Percentiles rank a stretch among this genome's conserved stretches.
Evolutionary conservation across 35 echinoderm and acorn worm species (phyloP).

Genomic region (Anneissia japonica): DNA sequence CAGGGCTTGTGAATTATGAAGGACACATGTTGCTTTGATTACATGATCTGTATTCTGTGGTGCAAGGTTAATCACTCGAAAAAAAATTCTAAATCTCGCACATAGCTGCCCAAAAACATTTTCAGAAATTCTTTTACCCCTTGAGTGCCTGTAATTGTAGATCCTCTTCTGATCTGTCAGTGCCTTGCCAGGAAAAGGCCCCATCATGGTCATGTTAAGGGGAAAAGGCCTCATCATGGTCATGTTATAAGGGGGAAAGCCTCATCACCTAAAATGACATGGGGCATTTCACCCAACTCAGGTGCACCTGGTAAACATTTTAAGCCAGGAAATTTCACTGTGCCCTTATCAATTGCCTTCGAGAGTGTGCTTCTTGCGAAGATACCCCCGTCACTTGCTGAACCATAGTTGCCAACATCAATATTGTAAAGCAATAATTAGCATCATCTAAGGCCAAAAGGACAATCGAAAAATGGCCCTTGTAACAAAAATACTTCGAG

Average conservation of each 20-base stretch:
- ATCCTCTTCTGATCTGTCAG: conserved; percentile 39
- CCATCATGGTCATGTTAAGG: conserved; percentile 40
- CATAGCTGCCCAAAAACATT: not conserved
- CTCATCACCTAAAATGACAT: conserved; percentile 44
- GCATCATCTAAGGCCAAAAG: conserved; percentile 52
- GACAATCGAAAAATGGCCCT: conserved; percentile 40
- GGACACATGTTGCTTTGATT: not conserved
- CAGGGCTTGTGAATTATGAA: not conserved
- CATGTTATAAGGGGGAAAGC: too few relatives aligned
- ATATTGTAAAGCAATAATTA: conserved; percentile 27
- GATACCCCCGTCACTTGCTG: conserved; percentile 34
- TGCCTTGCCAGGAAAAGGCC: conserved; percentile 41
- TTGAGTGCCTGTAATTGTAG: conserved; percentile 64
- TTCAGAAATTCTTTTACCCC: conserved; percentile 2
- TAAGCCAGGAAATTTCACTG: conserved; percentile 3
- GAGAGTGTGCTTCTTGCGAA: not conserved
- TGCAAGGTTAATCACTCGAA: not conserved
- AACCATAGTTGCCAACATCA: conserved; percentile 46
- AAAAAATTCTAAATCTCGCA: not conserved
- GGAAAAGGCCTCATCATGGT: too few relatives aligned
- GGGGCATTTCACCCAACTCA: conserved; percentile 12
- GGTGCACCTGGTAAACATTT: conserved; percentile 9
- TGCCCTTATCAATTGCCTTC: not conserved
- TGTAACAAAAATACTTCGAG: conserved; percentile 48
- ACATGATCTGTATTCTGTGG: not conserved